Evolutionary conservation across 1,140 invertebrate genomes (phyloP).

Genomic region (Drosophila ananassae): DNA sequence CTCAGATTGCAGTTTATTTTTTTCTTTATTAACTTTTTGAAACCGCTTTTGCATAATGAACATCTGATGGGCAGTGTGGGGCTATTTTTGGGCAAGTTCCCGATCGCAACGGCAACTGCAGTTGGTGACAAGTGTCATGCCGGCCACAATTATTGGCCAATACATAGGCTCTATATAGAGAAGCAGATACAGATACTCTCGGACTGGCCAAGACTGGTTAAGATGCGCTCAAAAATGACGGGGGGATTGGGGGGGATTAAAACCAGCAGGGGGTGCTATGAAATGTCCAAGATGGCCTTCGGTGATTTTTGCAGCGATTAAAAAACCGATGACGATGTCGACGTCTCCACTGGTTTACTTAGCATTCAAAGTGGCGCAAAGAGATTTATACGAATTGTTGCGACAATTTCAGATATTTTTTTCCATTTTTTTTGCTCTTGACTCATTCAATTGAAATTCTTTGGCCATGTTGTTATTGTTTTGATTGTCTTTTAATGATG

Average conservation of each 20-base stretch:
- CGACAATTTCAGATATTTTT: slow-evolving; percentile 37
- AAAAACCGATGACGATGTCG: slow-evolving; percentile 68
- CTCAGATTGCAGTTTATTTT: slow-evolving; percentile 22
- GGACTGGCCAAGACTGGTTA: slow-evolving; percentile 55
- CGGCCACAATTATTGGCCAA: slow-evolving; percentile 55
- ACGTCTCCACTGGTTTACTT: slow-evolving; percentile 51
- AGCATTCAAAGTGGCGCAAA: slow-evolving; percentile 67
- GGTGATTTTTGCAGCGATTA: slow-evolving; percentile 73
- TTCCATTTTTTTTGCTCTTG: slow-evolving; percentile 36
- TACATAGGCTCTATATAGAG: slow-evolving; percentile 13
- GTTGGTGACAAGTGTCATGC: slow-evolving; percentile 45
- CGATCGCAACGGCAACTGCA: slow-evolving; percentile 15
- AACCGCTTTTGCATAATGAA: slow-evolving; percentile 63
- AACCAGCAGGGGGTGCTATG: slow-evolving; percentile 45
- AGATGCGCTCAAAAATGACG: slow-evolving; percentile 73
- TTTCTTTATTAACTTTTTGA: slow-evolving; percentile 39
- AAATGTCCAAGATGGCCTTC: slow-evolving; percentile 79
- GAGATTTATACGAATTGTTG: slow-evolving; percentile 61
- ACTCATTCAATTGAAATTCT: slow-evolving; percentile 56
- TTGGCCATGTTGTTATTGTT: slow-evolving; percentile 34
- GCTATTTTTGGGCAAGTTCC: slow-evolving; percentile 11
- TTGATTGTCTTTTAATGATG: slow-evolving; percentile 48
- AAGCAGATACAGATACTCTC: slow-evolving; percentile 27
- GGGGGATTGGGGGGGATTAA: slow-evolving; percentile 4
- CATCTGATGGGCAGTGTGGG: neutral